Base-by-base conservation (phyloP, 2,113 vertebrate genomes). In the Silurus glanis region DNA sequence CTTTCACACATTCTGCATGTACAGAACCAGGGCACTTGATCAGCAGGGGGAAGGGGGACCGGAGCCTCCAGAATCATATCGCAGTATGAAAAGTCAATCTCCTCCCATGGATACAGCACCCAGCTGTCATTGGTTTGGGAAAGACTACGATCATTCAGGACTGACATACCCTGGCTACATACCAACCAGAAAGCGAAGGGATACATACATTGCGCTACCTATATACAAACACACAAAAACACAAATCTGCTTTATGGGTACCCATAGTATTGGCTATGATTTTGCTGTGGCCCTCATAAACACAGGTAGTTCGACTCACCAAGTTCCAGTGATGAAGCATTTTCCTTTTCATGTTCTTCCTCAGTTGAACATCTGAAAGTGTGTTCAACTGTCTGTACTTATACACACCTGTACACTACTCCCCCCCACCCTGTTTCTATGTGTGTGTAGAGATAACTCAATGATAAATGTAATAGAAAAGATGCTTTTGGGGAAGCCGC, bases 11-110 rank as follows among this genome's bases (percentile, higher is more conserved):
- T 86, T 8, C 88, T 88, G 87, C 94, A 95, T 61, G 92, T 85
- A 85, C 94, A 95, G 90, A 80, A 93, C 92, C 92, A 93, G 51
- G 94, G 94, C 5, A 94, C 85, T 45, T 93, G 87, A 9, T 91
- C 82, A 0, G 89, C 72, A 3, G 92, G 80, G 0, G 89, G 25
- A 0, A 84, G 90, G 3, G 85, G 90, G 3, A 84, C 76, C 0
- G 87, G 64, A 17, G 75, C 53, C 47, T 91, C 84, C 75, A 89
- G 71, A 83, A 94, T 51, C 89, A 89, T 86, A 66, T 92, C 85
- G 62, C 94, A 94, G 87, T 89, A 90, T 0, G 85, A 69, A 9
- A 91, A 9, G 59, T 61, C 83, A 9, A 23, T 37, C n/a, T 66
- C 10, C 0, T 8, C 45, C 5, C 23, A 19, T 10, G 58, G 83